Evolutionary conservation across 2,888 invertebrate species (phyloP).

Genomic region (Hirtodrosophila cameraria): DNA sequence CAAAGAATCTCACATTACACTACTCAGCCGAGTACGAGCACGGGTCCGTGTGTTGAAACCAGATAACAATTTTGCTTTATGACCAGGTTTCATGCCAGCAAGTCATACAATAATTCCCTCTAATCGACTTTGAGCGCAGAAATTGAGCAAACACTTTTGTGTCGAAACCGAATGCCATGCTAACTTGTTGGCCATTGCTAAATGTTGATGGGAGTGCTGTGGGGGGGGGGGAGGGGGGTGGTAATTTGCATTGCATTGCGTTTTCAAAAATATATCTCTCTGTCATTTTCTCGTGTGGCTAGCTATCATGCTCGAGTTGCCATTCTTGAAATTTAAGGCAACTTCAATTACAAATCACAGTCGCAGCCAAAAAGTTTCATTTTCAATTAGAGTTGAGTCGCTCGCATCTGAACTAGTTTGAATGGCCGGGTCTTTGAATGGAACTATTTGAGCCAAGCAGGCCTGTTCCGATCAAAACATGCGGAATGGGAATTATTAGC

Average conservation of each 20-base stretch:
- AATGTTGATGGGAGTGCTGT: neutral
- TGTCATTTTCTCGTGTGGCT: slow-evolving; percentile 29
- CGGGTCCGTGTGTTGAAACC: slow-evolving; percentile 52
- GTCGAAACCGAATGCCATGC: slow-evolving; percentile 15
- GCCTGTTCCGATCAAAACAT: too few species aligned
- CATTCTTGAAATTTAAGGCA: slow-evolving; percentile 20
- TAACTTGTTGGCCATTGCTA: slow-evolving; percentile 32
- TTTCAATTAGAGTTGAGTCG: too few species aligned
- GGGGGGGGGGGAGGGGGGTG: neutral
- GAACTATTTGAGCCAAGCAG: too few species aligned
- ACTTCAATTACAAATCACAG: slow-evolving; percentile 58
- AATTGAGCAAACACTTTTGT: slow-evolving; percentile 77
- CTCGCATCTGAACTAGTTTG: too few species aligned
- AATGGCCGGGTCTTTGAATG: too few species aligned
- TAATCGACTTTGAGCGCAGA: slow-evolving; percentile 67
- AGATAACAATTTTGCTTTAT: slow-evolving; percentile 71
- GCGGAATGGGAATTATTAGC: too few species aligned
- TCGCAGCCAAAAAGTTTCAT: slow-evolving; percentile 10
- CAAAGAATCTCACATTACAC: slow-evolving; percentile 50
- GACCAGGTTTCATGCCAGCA: slow-evolving; percentile 67
- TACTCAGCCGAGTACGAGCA: too few species aligned
- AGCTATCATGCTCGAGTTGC: neutral
- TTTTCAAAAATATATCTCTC: slow-evolving; percentile 1
- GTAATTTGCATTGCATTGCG: neutral
- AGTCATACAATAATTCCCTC: slow-evolving; percentile 72